A percentile compares a stretch with the other conserved stretches of the same genome.
Evolutionary conservation across 2,113 vertebrate species (phyloP).

Genomic region (Mystacornis crossleyi): DNA sequence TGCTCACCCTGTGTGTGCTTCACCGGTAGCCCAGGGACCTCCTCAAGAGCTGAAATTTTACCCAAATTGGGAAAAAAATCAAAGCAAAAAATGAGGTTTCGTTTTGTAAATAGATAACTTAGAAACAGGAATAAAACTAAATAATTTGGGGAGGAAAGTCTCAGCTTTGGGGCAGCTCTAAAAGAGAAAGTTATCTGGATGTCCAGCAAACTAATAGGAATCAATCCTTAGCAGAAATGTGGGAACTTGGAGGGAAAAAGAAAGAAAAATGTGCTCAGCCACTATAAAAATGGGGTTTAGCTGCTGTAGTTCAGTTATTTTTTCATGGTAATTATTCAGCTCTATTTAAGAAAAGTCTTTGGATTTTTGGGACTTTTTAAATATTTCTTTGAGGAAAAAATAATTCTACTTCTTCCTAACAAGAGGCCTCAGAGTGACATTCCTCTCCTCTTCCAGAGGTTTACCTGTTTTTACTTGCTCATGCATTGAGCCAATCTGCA

Average conservation of each 20-base stretch:
- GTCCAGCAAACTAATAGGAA: not conserved
- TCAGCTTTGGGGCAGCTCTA: not conserved
- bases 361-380: rapidly evolving
- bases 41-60: not conserved
- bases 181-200: not conserved
- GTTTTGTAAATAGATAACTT: not conserved
- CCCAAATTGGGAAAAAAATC: rapidly evolving
- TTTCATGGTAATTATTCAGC: not conserved
- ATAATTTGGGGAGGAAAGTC: rapidly evolving
- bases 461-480: constrained; percentile 39
- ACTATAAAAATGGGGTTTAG: not conserved
- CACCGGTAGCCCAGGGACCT: not conserved
- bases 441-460: not conserved
- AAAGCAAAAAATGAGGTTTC: not conserved
- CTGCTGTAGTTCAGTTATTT: not conserved
- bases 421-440: not conserved
- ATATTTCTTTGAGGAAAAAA: not conserved
- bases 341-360: not conserved
- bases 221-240: not conserved
- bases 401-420: not conserved
- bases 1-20: not conserved
- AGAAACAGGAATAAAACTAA: not conserved
- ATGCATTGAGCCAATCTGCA: constrained; percentile 41
- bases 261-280: not conserved
- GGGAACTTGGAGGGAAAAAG: rapidly evolving